Base-by-base conservation (phyloP, 2,888 invertebrate genomes). In the Eilema griseolum region DNA sequence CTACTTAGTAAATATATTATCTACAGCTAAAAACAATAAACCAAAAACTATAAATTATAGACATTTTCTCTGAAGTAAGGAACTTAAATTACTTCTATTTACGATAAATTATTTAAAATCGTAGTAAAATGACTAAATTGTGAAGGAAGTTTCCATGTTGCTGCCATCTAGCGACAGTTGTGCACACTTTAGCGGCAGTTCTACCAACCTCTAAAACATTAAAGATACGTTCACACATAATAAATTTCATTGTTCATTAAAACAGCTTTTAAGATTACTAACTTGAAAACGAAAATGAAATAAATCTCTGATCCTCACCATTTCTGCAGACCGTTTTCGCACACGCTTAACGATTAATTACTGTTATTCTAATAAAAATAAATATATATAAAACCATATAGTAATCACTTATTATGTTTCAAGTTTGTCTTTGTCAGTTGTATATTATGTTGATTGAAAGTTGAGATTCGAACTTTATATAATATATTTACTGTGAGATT, bases 111-210 rank as follows among this genome's bases (percentile, higher is more conserved):
- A 28, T 3, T 3, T n/a, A n/a, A 37, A 56, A 74, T 73, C 74
- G 75, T 68, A 72, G 7, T 69, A 77, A 78, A 83, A 80, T 78
- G 80, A 74, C 73, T 78, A 63, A 65, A 70, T 78, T 70, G 20
- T 65, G 71, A 62, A 77, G 83, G 82, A 85, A 82, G 75, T 79
- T 72, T 28, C 60, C n/a, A n/a, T 5, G 65, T 41, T 80, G 66
- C 61, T 68, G 85, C 80, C 84, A 85, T 82, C 87, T 86, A 78
- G 69, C 57, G 61, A 20, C 20, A 16, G 31, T 31, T 23, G 8
- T 12, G 14, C 8, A 28, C 67, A 75, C 28, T 56, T 56, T 65
- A 23, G 4, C n/a, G 20, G 24, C 52, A 59, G 31, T 41, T 14
- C 59, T 46, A 1, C 82, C 83, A 84, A 81, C 78, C 14, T 70